Evolutionary conservation across 2,797 vertebrate genomes (phyloP).

Genomic region (Thripadectes ignobilis): DNA sequence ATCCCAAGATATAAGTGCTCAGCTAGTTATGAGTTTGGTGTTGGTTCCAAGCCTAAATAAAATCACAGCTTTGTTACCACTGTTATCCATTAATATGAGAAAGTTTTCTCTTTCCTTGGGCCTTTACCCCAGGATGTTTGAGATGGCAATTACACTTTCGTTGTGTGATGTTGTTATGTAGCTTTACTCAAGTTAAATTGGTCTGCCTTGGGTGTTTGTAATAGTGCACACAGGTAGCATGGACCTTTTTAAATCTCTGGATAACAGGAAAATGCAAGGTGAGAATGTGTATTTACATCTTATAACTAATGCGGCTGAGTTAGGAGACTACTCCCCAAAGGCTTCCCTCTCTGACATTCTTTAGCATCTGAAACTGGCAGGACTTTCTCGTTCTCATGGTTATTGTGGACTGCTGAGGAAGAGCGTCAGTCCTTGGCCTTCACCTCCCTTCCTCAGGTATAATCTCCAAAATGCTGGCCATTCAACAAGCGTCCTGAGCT

Average conservation of each 20-base stretch:
- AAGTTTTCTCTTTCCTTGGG: neutral
- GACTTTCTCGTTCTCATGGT: neutral
- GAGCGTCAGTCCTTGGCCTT: neutral
- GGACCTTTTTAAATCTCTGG: neutral
- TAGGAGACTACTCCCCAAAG: neutral
- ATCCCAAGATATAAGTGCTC: neutral
- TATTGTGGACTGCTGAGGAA: neutral
- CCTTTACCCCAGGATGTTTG: neutral
- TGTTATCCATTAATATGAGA: rapidly evolving
- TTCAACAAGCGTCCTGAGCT: neutral
- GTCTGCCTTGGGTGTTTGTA: neutral
- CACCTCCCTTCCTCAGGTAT: neutral
- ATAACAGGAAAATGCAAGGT: neutral
- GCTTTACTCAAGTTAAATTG: neutral
- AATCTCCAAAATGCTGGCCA: neutral
- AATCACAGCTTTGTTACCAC: neutral
- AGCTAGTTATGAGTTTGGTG: neutral
- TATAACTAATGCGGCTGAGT: neutral
- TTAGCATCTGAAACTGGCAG: neutral
- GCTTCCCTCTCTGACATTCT: neutral
- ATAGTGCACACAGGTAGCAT: neutral
- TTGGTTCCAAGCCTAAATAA: neutral
- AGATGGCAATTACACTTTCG: neutral
- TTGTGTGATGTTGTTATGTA: neutral
- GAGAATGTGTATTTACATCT: neutral